Evolutionary conservation across 2,888 invertebrate genomes (phyloP).

Genomic region (Pammene aurita): DNA sequence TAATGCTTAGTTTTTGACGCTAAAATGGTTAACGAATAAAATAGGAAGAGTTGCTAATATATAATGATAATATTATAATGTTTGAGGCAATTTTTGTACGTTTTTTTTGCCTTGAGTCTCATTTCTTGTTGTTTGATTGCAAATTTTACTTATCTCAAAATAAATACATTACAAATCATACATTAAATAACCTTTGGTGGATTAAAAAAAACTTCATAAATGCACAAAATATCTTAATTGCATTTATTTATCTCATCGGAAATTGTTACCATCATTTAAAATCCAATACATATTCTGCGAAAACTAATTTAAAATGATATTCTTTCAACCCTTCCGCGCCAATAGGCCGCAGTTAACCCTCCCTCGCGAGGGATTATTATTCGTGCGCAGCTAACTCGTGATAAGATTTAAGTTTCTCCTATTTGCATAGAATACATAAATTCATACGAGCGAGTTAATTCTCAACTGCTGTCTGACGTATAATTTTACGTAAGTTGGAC

Average conservation of each 20-base stretch:
- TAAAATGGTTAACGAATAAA: no score
- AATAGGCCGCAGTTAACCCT: slow-evolving; percentile 33
- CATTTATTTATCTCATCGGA: not conserved
- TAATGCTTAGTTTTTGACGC: no score
- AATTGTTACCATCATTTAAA: not conserved
- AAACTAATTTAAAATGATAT: slow-evolving; percentile 21
- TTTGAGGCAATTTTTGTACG: no score
- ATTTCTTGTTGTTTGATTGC: no score
- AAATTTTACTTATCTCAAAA: no score
- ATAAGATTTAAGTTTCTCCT: slow-evolving; percentile 58
- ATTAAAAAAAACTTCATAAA: no score
- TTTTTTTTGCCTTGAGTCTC: no score
- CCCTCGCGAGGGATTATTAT: slow-evolving; percentile 49
- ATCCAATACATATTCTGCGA: not conserved
- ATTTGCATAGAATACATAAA: slow-evolving; percentile 62
- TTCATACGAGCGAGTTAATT: slow-evolving; percentile 48
- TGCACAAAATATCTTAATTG: not conserved
- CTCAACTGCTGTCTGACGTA: slow-evolving; percentile 45
- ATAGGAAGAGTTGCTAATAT: no score
- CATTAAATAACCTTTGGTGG: no score
- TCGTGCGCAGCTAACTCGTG: slow-evolving; percentile 55
- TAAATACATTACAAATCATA: no score
- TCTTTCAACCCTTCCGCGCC: slow-evolving; percentile 32
- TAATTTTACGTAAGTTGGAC: slow-evolving; percentile 43
- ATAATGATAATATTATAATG: no score